These are phyloP conservation scores for Sinocyclocheilus rhinocerous DNA, from an alignment of 2,113 vertebrate genomes.

Conservation along the genomic window DNA sequence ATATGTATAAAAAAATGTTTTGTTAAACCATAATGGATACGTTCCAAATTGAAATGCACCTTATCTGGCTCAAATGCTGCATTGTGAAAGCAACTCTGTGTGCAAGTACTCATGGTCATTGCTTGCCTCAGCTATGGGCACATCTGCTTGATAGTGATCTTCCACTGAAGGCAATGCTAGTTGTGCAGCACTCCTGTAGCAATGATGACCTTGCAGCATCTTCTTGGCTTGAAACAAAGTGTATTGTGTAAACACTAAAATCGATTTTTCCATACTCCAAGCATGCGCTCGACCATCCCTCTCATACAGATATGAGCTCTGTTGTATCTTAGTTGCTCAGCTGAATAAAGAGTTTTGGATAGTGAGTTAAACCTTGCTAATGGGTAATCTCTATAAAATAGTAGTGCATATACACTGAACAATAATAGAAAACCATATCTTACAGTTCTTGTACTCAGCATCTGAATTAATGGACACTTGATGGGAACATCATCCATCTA, in stretches of 20 bases:
- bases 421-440: not conserved
- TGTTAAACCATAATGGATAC: not conserved
- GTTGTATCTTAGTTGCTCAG: not conserved
- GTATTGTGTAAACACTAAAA: not conserved
- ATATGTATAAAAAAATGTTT: too few relatives aligned
- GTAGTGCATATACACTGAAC: not conserved
- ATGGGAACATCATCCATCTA: too few relatives aligned
- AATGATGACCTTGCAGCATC: not conserved
- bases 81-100: not conserved
- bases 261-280: not conserved
- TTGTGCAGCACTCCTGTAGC: not conserved
- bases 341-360: not conserved
- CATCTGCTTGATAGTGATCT: not conserved
- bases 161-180: not conserved
- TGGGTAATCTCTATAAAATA: not conserved
- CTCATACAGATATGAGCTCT: not conserved
- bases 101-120: not conserved
- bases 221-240: not conserved
- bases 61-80: not conserved
- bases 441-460: too few relatives aligned
- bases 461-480: too few relatives aligned
- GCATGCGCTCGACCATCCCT: not conserved
- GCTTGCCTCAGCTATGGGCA: not conserved
- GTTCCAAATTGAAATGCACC: not conserved
- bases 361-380: not conserved